Percentiles rank a stretch among this genome's conserved stretches.
Conservation (phyloP, 2,888 invertebrate genomes). For the Drosophila anomelani region DNA sequence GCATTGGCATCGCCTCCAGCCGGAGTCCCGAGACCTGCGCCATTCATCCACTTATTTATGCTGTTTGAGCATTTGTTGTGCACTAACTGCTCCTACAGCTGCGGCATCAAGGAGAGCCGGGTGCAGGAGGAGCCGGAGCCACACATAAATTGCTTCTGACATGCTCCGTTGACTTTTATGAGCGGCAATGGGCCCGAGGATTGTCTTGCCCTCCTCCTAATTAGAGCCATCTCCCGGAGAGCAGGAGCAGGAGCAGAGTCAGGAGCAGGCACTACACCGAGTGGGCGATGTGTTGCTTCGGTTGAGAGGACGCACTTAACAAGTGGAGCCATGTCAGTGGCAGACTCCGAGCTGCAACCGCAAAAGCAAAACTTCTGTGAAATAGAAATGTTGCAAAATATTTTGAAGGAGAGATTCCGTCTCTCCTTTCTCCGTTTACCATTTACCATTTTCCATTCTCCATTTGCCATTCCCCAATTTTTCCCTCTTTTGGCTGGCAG, state of each 20-base stretch:
- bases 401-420: constrained; percentile 51
- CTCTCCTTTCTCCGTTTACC: constrained; percentile 8
- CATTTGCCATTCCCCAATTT: constrained; percentile 1
- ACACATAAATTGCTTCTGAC: constrained; percentile 76
- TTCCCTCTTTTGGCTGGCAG: constrained; percentile 24
- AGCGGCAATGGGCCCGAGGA: constrained; percentile 50
- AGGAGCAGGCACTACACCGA: constrained; percentile 3
- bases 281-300: constrained; percentile 12
- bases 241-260: not conserved
- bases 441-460: constrained; percentile 9
- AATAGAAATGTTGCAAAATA: constrained; percentile 54
- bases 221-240: constrained; percentile 28
- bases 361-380: constrained; percentile 40
- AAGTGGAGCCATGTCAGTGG: constrained; percentile 42
- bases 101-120: constrained; percentile 18
- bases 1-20: constrained; percentile 49
- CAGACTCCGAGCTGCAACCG: constrained; percentile 39
- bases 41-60: constrained; percentile 59
- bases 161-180: constrained; percentile 76
- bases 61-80: constrained; percentile 66
- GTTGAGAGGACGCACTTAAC: constrained; percentile 51
- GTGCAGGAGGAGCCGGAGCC: constrained; percentile 37
- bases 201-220: constrained; percentile 64
- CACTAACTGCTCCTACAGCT: constrained; percentile 31
- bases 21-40: constrained; percentile 14